phyloP scores from a whole-genome alignment of 1,140 invertebrate genomes.

The Aphidius ervi region DNA sequence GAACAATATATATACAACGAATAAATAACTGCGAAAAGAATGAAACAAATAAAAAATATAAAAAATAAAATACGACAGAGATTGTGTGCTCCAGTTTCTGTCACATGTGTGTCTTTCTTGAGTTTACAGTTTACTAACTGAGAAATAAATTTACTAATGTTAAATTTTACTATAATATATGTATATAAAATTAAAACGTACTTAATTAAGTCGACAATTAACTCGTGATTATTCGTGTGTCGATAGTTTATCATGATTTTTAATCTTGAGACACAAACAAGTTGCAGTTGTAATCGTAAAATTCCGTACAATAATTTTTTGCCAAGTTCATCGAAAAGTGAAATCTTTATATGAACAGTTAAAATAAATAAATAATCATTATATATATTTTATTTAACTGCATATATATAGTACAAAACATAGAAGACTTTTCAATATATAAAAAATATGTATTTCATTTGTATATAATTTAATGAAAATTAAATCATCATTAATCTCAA shows the following conservation, averaged over 20 bases:
- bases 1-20: slow-evolving; percentile 3
- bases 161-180: neutral
- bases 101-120: neutral
- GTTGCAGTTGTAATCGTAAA: too few relatives aligned
- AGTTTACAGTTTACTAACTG: neutral
- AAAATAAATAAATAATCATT: too few relatives aligned
- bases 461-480: too few relatives aligned
- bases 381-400: too few relatives aligned
- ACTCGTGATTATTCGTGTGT: slow-evolving; percentile 36
- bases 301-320: too few relatives aligned
- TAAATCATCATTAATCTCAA: too few relatives aligned
- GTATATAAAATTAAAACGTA: slow-evolving; percentile 3
- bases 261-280: slow-evolving; percentile 24
- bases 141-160: neutral
- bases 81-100: slow-evolving; percentile 6
- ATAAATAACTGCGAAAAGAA: neutral
- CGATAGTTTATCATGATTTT: slow-evolving; percentile 27
- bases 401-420: too few relatives aligned
- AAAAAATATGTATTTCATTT: too few relatives aligned
- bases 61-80: neutral
- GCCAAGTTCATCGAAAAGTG: too few relatives aligned
- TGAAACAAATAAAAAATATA: neutral
- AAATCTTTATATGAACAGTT: too few relatives aligned
- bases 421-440: too few relatives aligned
- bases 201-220: slow-evolving; percentile 42